A percentile compares a stretch with the other conserved stretches of the same genome.
Evolutionary conservation across 2,888 invertebrate genomes (phyloP).

Genomic region (Drosophila tanythrix): DNA sequence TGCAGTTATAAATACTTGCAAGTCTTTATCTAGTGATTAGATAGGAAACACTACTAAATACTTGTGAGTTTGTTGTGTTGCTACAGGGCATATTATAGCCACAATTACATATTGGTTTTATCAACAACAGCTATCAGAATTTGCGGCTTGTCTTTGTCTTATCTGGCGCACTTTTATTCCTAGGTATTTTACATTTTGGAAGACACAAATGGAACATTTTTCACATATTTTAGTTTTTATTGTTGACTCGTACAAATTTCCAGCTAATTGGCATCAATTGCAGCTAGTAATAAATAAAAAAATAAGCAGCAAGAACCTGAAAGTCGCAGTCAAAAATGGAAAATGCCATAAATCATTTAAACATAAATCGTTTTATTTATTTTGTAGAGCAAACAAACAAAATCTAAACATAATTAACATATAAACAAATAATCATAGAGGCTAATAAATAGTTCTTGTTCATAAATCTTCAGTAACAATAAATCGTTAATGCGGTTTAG

Average conservation of each 20-base stretch:
- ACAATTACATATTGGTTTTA: constrained; percentile 66
- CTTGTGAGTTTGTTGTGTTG: constrained; percentile 19
- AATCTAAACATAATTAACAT: constrained; percentile 67
- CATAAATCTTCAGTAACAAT: constrained; percentile 62
- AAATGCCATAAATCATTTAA: constrained; percentile 50
- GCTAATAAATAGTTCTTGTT: constrained; percentile 50
- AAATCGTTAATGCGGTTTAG: constrained; percentile 34
- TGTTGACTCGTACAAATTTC: constrained; percentile 6
- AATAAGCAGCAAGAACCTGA: background rate
- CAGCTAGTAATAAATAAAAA: background rate
- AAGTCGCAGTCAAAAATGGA: background rate
- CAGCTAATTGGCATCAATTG: constrained; percentile 6
- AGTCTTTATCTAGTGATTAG: constrained; percentile 55
- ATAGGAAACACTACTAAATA: constrained; percentile 43
- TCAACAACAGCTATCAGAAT: constrained; percentile 46
- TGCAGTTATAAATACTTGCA: background rate
- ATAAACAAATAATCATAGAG: constrained; percentile 50
- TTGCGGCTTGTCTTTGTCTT: constrained; percentile 35
- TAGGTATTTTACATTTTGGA: constrained; percentile 7
- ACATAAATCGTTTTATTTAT: constrained; percentile 55
- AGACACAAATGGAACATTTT: constrained; percentile 7
- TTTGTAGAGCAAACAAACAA: constrained; percentile 32
- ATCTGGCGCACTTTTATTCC: constrained; percentile 36
- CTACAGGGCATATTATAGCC: constrained; percentile 41
- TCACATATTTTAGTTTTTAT: constrained; percentile 6